These are phyloP conservation scores for Osmerus mordax DNA, from an alignment of 2,113 vertebrate species.

Conservation along the genomic window DNA sequence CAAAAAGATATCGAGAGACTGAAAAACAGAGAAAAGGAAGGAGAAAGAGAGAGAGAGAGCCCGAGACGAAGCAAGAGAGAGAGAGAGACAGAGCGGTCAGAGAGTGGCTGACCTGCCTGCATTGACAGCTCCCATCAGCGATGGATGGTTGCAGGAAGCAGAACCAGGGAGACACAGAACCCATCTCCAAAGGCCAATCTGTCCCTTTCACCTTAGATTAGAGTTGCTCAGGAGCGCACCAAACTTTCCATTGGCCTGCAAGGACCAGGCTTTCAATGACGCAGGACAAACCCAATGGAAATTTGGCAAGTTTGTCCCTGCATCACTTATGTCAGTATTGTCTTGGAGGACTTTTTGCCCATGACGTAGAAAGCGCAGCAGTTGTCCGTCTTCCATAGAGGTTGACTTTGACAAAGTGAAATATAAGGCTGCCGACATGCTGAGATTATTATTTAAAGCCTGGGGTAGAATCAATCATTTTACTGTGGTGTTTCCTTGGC, in stretches of 20 bases:
- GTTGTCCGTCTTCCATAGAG: not conserved
- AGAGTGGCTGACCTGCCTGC: not conserved
- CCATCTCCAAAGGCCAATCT: slow-evolving; percentile 23
- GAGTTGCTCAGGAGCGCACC: not conserved
- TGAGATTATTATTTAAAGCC: not conserved
- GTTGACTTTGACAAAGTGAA: not conserved
- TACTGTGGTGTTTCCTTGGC: not conserved
- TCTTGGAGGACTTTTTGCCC: too few species aligned
- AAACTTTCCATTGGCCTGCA: not conserved
- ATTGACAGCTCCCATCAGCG: not conserved
- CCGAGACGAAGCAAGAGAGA: not conserved
- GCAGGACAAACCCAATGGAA: not conserved
- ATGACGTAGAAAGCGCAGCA: too few species aligned
- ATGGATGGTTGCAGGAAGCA: not conserved
- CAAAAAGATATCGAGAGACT: slow-evolving; percentile 8
- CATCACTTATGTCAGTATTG: too few species aligned
- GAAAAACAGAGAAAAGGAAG: not conserved
- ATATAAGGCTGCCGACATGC: not conserved
- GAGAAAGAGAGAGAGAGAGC: slow-evolving; percentile 1
- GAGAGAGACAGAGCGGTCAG: not conserved
- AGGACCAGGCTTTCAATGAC: not conserved
- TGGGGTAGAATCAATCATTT: not conserved
- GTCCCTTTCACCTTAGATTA: slow-evolving; percentile 41
- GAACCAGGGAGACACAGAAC: slow-evolving; percentile 28
- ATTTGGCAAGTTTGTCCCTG: not conserved